Evolutionary conservation across 64 coral and sea anemone genomes (phyloP).

Genomic region (Trachythela sp.): DNA sequence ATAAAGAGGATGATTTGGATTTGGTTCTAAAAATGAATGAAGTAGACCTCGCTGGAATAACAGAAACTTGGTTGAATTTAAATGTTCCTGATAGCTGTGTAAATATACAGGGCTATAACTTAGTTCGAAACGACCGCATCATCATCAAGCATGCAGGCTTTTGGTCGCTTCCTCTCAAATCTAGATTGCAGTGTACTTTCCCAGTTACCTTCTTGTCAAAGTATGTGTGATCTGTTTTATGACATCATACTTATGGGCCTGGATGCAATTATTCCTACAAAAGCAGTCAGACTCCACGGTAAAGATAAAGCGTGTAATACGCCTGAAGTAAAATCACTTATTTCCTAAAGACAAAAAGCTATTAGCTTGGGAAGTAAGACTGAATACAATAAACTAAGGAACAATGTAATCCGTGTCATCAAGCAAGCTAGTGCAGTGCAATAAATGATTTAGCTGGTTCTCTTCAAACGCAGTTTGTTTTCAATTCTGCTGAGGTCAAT

Average conservation of each 20-base stretch:
- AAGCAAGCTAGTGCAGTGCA: not conserved
- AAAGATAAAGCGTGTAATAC: conserved; percentile 35
- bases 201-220: too few species aligned
- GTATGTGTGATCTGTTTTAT: too few species aligned
- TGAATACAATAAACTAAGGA: too few species aligned
- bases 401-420: not conserved
- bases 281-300: conserved; percentile 30
- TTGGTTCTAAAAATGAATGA: not conserved
- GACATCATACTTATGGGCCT: too few species aligned
- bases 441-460: not conserved
- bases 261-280: conserved; percentile 22
- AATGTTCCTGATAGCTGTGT: too few species aligned
- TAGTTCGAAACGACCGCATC: too few species aligned
- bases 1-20: not conserved
- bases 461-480: not conserved
- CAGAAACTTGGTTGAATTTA: too few species aligned
- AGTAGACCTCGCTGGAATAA: too few species aligned
- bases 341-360: conserved; percentile 33
- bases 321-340: conserved; percentile 34
- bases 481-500: not conserved
- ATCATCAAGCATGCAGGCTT: too few species aligned
- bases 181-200: too few species aligned
- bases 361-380: not conserved
- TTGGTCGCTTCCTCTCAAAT: too few species aligned
- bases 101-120: too few species aligned